These are phyloP conservation scores for Ophthalmolycus amberensis DNA, from an alignment of 2,113 vertebrate genomes.

Conservation along the genomic window DNA sequence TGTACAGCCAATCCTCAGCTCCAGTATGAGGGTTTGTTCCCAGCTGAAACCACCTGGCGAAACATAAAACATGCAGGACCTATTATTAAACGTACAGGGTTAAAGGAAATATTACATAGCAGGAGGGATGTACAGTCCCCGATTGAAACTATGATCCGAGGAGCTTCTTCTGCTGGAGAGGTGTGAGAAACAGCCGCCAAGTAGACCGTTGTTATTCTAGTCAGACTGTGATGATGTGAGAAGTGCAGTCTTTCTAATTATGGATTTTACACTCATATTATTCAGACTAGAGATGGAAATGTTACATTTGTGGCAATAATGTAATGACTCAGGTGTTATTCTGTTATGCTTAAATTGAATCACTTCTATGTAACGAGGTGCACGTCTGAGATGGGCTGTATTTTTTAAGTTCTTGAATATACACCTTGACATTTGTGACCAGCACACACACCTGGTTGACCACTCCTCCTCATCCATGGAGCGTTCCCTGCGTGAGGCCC, in stretches of 20 bases:
- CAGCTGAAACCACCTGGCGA: constrained; percentile 91
- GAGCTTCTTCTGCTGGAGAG: too few relatives aligned
- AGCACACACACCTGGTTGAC: constrained; percentile 87
- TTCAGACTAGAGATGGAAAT: neutral
- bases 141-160: too few relatives aligned
- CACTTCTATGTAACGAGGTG: neutral
- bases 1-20: constrained; percentile 92
- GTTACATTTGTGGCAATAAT: neutral
- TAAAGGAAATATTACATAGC: too few relatives aligned
- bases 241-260: too few relatives aligned
- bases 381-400: neutral
- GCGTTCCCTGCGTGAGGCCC: constrained; percentile 89
- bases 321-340: neutral
- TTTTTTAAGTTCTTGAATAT: neutral
- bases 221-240: too few relatives aligned
- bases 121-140: too few relatives aligned
- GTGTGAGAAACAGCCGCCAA: too few relatives aligned
- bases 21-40: constrained; percentile 90
- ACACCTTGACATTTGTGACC: neutral
- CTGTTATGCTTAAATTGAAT: neutral
- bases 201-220: too few relatives aligned
- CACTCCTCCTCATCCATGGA: constrained; percentile 89
- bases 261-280: too few relatives aligned
- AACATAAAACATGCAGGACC: neutral
- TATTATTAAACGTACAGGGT: too few relatives aligned